Evolutionary conservation across 2,797 vertebrate species (phyloP), one percentile per base, ranked within the genome.

Genomic region (Masticophis lateralis): DNA sequence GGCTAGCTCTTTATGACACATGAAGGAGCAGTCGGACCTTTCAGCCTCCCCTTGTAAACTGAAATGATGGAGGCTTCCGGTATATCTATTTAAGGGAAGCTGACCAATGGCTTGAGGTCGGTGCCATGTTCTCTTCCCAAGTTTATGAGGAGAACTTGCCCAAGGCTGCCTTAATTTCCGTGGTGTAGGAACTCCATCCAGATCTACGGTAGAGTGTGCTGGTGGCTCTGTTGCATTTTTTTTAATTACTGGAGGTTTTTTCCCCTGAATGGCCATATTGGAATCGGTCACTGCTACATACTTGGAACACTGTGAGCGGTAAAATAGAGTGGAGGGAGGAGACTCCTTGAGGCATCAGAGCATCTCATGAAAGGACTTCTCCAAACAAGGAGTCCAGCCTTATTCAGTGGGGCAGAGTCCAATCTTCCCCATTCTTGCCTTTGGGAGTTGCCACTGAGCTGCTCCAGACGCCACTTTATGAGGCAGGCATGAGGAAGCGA

Each of bases 101-200:
- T 86, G 57, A 22, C n/a, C 25, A 27, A 9, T 86, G 27, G 27
- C 28, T 13, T 55, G 25, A 10, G 14, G 28, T n/a, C 0, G 25
- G 12, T 69, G 51, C 32, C 53, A 69, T 11, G 12, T 56, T 22
- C 16, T 66, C 83, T 59, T 90, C 60, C 88, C 83, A n/a, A 18
- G 57, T 47, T 20, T 86, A 74, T 1, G 1, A 63, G 69, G 56
- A 63, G 18, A 89, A 90, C 28, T 28, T 51, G 28, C 59, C 47
- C 28, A 14, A 61, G 66, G 69, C 87, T 91, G 93, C 93, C 90
- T 93, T 93, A 93, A 91, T 86, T 89, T 47, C 57, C 87, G 83
- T 32, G 11, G 18, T 9, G 32, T 55, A 8, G 32, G 59, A 74
- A 28, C 28, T 88, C n/a, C 79, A 86, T 86, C 69, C 47, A 57